These are phyloP conservation scores for Lissonota sp. DNA, from an alignment of 2,888 invertebrate genomes.

Conservation along the genomic window DNA sequence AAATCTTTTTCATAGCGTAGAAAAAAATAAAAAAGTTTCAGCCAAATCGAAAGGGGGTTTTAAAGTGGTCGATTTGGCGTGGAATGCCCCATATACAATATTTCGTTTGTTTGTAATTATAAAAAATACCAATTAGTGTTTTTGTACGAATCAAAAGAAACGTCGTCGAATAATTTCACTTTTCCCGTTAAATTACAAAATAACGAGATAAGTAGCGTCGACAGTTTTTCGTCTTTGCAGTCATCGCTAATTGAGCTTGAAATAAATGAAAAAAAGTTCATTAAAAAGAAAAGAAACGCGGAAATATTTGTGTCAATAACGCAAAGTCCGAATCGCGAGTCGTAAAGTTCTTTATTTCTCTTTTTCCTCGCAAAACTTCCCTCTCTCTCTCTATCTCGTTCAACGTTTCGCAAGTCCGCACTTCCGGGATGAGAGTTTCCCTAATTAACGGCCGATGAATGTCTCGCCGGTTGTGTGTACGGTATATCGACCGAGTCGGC, in stretches of 20 bases:
- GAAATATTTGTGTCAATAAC: constrained; percentile 39
- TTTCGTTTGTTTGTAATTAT: too few relatives aligned
- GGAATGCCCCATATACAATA: too few relatives aligned
- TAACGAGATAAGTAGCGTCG: too few relatives aligned
- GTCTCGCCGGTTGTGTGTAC: constrained; percentile 41
- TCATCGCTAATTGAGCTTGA: neutral
- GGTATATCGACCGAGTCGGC: constrained; percentile 62
- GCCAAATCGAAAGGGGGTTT: too few relatives aligned
- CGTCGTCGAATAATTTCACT: too few relatives aligned
- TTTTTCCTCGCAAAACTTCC: neutral
- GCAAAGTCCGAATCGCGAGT: constrained; percentile 11
- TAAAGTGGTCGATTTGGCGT: too few relatives aligned
- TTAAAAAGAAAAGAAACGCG: constrained; percentile 32
- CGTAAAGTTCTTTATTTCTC: constrained; percentile 61
- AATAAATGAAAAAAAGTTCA: neutral
- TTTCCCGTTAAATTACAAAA: too few relatives aligned
- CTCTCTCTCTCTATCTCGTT: constrained; percentile 61
- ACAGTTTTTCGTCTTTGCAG: neutral
- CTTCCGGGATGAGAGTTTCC: constrained; percentile 64
- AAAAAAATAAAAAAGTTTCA: too few relatives aligned
- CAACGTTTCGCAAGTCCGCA: too few relatives aligned
- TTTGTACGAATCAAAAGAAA: too few relatives aligned
- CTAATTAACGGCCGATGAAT: constrained; percentile 62
- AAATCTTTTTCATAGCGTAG: too few relatives aligned
- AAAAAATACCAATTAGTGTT: too few relatives aligned